Base-by-base conservation (phyloP, 2,113 vertebrate genomes). In the Thunnus thynnus region DNA sequence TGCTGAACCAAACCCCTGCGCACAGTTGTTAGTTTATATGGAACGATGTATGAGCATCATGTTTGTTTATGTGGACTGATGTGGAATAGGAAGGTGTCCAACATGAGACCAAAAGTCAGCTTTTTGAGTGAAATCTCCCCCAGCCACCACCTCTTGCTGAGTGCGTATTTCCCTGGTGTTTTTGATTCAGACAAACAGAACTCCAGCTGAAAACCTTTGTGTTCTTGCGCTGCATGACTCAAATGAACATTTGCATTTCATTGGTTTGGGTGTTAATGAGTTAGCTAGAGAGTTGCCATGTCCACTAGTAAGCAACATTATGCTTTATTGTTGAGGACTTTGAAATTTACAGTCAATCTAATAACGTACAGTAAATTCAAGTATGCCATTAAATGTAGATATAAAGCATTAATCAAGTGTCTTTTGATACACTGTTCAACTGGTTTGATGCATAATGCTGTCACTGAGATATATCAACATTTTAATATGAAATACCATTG, bases 21-120 rank as follows among this genome's bases (percentile, higher is more conserved):
- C 27, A 16, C 62, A 18, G 55, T 41, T 13, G 55, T 41, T 13
- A 47, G 57, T 74, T 65, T 78, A 52, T 74, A 10, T 48, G n/a
- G 27, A 68, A 73, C 61, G 54, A 18, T 32, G 58, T 66, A 56
- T 0, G 8, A 68, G 41, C 16, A 1, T 16, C 7, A 20, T 13
- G 27, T 55, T 11, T 68, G 65, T 69, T 8, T 58, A 60, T 61
- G 41, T 54, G 36, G 27, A 16, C 25, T 18, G n/a, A 14, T 66
- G 32, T 48, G 58, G 3, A 51, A 27, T 22, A 27, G 50, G 71
- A 55, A 70, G 71, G 68, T 86, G 75, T 66, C 58, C 61, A 79
- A 50, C 13, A 18, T 14, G 14, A 18, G 50, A 62, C 13, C 50
- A 52, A 58, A 61, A 13, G 46, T 27, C 78, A 14, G 11, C 17